Conservation (phyloP, 2,888 invertebrate genomes). For the Dicyrtoma fusca region DNA sequence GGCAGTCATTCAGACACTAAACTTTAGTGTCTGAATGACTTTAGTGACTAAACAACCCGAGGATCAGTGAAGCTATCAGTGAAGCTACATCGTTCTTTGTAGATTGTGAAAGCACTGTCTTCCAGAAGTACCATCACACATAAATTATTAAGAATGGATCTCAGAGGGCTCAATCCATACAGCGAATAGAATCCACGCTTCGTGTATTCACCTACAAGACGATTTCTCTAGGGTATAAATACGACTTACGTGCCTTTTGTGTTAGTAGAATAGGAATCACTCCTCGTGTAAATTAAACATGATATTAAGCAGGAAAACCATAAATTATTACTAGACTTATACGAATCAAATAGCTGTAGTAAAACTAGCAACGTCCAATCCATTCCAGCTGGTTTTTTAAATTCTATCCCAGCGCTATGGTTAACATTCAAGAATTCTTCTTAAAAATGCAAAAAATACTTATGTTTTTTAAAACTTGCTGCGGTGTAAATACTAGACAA, state of each 20-base stretch:
- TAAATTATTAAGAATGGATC: constrained; percentile 26
- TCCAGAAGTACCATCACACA: constrained; percentile 23
- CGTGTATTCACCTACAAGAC: too few species aligned
- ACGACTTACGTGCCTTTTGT: neutral
- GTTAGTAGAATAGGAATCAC: neutral
- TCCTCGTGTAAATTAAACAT: constrained; percentile 24
- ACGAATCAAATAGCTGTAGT: neutral
- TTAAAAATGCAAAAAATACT: too few species aligned
- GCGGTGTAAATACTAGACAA: too few species aligned
- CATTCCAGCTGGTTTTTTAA: too few species aligned
- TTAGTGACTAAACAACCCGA: too few species aligned
- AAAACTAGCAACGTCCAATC: neutral
- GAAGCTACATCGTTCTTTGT: too few species aligned
- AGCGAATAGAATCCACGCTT: neutral
- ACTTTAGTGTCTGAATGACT: neutral
- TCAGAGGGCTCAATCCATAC: constrained; percentile 6
- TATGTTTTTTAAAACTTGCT: too few species aligned
- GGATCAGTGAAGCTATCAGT: too few species aligned
- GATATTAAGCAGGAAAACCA: constrained; percentile 11
- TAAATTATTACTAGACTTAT: constrained; percentile 15
- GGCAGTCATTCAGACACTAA: constrained; percentile 1
- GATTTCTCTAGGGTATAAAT: neutral
- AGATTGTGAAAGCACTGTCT: constrained; percentile 9
- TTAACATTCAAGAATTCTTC: too few species aligned
- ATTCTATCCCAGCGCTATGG: too few species aligned